These are phyloP conservation scores for Euzophera pinguis DNA, from an alignment of 2,888 invertebrate genomes.

Conservation along the genomic window DNA sequence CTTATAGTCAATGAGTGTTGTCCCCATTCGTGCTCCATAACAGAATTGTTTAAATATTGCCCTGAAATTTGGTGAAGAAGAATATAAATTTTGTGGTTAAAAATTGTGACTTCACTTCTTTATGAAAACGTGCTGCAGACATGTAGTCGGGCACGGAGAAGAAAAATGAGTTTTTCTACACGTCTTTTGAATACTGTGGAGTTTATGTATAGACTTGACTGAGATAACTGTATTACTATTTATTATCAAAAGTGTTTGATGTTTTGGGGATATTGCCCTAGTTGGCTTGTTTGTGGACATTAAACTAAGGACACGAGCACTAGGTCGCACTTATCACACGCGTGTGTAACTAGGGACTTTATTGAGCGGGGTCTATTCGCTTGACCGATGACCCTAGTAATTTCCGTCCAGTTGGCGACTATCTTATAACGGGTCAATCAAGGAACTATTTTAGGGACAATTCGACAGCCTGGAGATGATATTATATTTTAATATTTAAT, in stretches of 20 bases:
- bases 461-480: background rate
- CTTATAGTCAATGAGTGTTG: constrained; percentile 61
- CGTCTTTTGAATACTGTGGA: background rate
- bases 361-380: constrained; percentile 10
- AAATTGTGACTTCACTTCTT: constrained; percentile 18
- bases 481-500: background rate
- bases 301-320: background rate
- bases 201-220: constrained; percentile 1
- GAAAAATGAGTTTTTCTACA: background rate
- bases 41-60: constrained; percentile 60
- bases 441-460: constrained; percentile 17
- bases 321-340: background rate
- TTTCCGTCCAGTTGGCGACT: constrained; percentile 29
- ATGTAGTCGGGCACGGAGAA: constrained; percentile 8
- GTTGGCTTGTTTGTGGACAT: background rate
- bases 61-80: constrained; percentile 57
- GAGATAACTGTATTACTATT: constrained; percentile 1
- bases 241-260: background rate
- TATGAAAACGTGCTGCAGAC: constrained; percentile 13
- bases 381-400: constrained; percentile 20
- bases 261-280: constrained; percentile 4
- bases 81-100: constrained; percentile 6
- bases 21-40: constrained; percentile 47
- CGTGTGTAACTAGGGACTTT: background rate
- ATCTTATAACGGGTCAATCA: constrained; percentile 20